phyloP scores from a whole-genome alignment of 2,113 vertebrate species.

The Saguinus midas region DNA sequence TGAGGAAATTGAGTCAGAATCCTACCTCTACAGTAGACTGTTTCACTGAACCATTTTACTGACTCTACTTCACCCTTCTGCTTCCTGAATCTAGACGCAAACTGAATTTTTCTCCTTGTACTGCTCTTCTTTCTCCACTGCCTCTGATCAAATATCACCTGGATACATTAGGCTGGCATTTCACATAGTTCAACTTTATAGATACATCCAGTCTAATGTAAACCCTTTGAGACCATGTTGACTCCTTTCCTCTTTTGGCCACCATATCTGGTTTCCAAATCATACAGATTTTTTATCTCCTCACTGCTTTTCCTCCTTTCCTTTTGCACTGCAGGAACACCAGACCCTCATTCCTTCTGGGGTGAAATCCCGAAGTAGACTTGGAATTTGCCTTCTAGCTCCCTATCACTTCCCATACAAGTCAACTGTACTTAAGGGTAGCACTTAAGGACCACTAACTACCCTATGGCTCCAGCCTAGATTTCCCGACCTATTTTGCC shows the following conservation, averaged over 20 bases:
- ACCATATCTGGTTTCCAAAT: neutral
- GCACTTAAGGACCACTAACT: neutral
- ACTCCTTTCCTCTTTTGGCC: neutral
- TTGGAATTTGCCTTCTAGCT: neutral
- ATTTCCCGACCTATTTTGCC: neutral
- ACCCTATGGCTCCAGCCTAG: fast-evolving
- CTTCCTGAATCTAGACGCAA: neutral
- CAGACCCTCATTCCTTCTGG: neutral
- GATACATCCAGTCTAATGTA: neutral
- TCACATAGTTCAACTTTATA: neutral
- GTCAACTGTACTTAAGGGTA: neutral
- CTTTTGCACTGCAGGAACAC: neutral
- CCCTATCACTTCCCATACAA: neutral
- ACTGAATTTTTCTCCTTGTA: neutral
- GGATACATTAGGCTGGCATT: neutral
- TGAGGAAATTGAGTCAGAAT: neutral
- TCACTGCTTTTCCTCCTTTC: neutral
- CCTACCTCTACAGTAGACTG: neutral
- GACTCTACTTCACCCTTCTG: neutral
- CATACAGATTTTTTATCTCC: neutral
- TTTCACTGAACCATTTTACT: neutral
- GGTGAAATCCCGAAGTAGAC: neutral
- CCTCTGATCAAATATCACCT: neutral
- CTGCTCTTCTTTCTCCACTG: neutral
- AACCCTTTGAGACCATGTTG: neutral